Percentiles rank a stretch among this genome's conserved stretches.
Evolutionary conservation across 2,797 vertebrate species (phyloP).

Genomic region (Babyrousa celebensis): DNA sequence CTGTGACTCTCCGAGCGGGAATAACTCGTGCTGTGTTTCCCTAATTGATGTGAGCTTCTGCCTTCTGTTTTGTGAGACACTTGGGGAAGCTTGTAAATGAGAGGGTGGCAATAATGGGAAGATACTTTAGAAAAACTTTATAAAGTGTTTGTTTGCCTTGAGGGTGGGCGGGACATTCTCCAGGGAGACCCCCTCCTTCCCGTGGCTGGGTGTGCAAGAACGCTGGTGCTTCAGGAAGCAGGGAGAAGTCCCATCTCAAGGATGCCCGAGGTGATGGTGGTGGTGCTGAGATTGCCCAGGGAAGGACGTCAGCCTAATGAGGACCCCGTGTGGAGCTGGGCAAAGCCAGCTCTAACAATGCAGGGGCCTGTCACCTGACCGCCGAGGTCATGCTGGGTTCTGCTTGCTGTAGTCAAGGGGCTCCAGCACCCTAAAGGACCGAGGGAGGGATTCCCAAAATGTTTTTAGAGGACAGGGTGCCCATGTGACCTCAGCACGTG

Average conservation of each 20-base stretch:
- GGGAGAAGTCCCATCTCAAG: background rate
- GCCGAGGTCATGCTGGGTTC: background rate
- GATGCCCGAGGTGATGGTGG: background rate
- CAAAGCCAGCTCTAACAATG: rapidly evolving
- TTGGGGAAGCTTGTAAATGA: background rate
- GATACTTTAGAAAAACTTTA: background rate
- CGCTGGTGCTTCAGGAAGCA: background rate
- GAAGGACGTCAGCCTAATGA: background rate
- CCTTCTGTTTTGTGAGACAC: background rate
- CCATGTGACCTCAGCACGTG: background rate
- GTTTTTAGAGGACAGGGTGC: background rate
- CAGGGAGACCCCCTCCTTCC: background rate
- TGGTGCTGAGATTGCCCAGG: background rate
- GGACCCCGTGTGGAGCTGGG: background rate
- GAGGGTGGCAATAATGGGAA: background rate
- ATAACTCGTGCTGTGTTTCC: background rate
- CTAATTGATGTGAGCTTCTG: background rate
- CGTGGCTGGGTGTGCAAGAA: background rate
- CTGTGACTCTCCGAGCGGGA: background rate
- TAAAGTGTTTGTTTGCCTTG: background rate
- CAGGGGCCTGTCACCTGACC: background rate
- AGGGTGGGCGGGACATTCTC: background rate
- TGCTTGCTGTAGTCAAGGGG: background rate
- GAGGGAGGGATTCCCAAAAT: background rate
- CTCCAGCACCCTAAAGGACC: too few species aligned